Evolutionary conservation across 1,140 invertebrate species (phyloP), one percentile per base, ranked within the genome.

Genomic region (Rhagoletis pomonella): DNA sequence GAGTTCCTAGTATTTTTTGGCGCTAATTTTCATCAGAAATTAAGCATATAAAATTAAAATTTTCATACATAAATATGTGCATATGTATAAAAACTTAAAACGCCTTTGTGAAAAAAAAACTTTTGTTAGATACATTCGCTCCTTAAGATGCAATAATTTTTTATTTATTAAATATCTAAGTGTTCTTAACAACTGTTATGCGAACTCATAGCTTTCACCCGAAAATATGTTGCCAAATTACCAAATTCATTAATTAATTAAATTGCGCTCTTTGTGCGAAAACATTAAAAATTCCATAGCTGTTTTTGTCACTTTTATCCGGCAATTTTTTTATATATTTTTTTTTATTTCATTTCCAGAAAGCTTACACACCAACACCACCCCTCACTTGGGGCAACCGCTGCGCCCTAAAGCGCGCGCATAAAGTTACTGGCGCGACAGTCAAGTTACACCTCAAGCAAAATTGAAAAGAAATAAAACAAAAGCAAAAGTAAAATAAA

Each of bases 401-500:
- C 5, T 6, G 17, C 44, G 14, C 44, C 73, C 4, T 67, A 29
- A 4, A 14, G 10, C 4, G 5, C 29, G 29, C 64, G 29, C n/a
- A 39, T 0, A 47, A 3, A 50, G 6, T 50, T 17, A 55, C 47
- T 55, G n/a, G 3, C 47, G 47, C 73, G 73, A 81, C 73, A 81
- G 55, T 81, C 73, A 81, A 81, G 2, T 81, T 44, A 81, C 67
- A 73, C 42, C 67, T 14, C 44, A 47, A 5, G 44, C 10, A 55
- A 81, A 81, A 81, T 81, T 55, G 73, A 5, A 81, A 81, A 29
- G 44, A 81, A 81, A 81, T 47, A 47, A 73, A 73, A 73, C 67
- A 47, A 47, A 0, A 73, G 42, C 67, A 42, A 4, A 29, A 81
- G 42, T 55, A n/a, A 81, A 81, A 81, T 50, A 81, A 81, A 42